Percentiles rank a stretch among this genome's conserved stretches.
phyloP scores from a whole-genome alignment of 2,797 vertebrate genomes.

The Sebastes iracundus region DNA sequence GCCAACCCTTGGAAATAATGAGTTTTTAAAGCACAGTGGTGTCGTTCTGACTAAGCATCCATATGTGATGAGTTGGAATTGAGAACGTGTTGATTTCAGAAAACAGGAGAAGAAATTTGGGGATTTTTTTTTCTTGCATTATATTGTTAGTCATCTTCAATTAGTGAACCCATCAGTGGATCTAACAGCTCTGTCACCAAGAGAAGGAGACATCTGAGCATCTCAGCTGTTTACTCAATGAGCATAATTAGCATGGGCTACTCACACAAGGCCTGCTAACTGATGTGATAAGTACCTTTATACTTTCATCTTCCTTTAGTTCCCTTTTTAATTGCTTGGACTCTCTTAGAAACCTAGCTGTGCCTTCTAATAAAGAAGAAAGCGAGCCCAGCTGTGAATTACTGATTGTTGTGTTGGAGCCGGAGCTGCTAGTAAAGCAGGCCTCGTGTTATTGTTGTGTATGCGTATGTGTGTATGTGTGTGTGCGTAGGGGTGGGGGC shows the following conservation, averaged over 20 bases:
- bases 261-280: slow-evolving; percentile 74
- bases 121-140: neutral
- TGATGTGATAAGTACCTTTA: slow-evolving; percentile 90
- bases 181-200: slow-evolving; percentile 53
- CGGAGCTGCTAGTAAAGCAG: slow-evolving; percentile 86
- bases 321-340: slow-evolving; percentile 89
- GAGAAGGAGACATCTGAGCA: slow-evolving; percentile 57
- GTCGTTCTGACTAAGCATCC: accelerated
- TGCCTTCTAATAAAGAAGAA: slow-evolving; percentile 85
- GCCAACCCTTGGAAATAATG: neutral
- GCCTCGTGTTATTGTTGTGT: slow-evolving; percentile 88
- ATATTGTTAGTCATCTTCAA: slow-evolving; percentile 16
- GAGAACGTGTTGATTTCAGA: neutral
- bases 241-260: slow-evolving; percentile 85
- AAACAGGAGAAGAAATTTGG: neutral
- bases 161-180: slow-evolving; percentile 37
- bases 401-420: slow-evolving; percentile 90
- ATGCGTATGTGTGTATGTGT: slow-evolving; percentile 41
- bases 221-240: slow-evolving; percentile 77
- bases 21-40: neutral
- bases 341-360: slow-evolving; percentile 90
- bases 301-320: slow-evolving; percentile 83
- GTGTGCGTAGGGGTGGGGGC: slow-evolving; percentile 47
- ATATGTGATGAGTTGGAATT: neutral
- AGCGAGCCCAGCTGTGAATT: slow-evolving; percentile 83